Percentiles rank a stretch among this genome's conserved stretches.
These are phyloP conservation scores for Iguana delicatissima DNA, from an alignment of 2,797 vertebrate species.

Conservation along the genomic window DNA sequence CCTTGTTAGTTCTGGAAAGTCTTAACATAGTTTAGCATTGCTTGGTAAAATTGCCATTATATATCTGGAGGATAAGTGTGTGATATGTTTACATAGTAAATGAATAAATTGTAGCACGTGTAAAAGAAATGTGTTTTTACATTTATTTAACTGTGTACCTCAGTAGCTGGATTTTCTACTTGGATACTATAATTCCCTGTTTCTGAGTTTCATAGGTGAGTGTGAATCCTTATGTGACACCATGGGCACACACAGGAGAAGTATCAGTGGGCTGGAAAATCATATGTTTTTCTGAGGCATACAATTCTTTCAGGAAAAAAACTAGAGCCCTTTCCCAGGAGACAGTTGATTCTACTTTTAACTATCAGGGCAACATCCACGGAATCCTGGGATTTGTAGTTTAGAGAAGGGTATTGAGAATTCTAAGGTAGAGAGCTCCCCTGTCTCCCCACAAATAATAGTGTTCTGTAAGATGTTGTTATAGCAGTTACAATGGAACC, in stretches of 20 bases:
- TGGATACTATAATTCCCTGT: not conserved
- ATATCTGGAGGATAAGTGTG: slow-evolving; percentile 13
- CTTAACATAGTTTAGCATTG: slow-evolving; percentile 28
- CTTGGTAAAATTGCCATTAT: slow-evolving; percentile 15
- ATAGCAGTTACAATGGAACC: no score
- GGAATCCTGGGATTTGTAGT: no score
- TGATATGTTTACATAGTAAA: not conserved
- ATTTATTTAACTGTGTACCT: not conserved
- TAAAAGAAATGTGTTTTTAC: not conserved
- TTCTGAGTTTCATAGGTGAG: not conserved
- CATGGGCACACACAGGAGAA: not conserved
- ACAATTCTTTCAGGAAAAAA: not conserved
- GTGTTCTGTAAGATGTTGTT: no score
- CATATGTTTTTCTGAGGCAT: not conserved
- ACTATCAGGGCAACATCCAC: no score
- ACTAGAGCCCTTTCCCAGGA: no score
- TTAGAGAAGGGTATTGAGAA: no score
- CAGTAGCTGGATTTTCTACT: not conserved
- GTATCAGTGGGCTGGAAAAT: not conserved
- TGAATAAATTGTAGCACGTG: not conserved
- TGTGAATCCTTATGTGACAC: not conserved
- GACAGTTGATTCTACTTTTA: no score
- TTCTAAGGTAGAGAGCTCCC: no score
- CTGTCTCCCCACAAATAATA: no score
- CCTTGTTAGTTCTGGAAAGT: not conserved